These are phyloP conservation scores for Furnarius figulus DNA, from an alignment of 2,113 vertebrate species.

Conservation along the genomic window DNA sequence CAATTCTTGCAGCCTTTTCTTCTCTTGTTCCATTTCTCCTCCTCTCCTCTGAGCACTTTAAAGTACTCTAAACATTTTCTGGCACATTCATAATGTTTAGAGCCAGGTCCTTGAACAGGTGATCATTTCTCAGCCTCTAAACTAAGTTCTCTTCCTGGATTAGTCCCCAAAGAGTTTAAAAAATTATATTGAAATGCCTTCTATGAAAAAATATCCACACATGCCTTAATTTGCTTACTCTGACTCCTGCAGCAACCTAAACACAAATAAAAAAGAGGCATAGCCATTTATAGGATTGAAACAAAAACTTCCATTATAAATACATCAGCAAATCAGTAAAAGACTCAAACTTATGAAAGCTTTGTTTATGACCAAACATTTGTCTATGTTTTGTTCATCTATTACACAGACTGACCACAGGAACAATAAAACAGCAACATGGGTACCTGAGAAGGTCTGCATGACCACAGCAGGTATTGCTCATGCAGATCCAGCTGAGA, in stretches of 20 bases:
- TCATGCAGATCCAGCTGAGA: not conserved
- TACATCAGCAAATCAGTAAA: not conserved
- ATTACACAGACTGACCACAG: not conserved
- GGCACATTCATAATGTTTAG: not conserved
- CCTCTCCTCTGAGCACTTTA: not conserved
- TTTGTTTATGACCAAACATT: not conserved
- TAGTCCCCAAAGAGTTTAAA: not conserved
- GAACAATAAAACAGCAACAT: not conserved
- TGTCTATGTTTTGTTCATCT: not conserved
- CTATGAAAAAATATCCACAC: not conserved
- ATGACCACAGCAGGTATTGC: not conserved
- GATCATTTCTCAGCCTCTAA: not conserved
- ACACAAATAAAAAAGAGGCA: not conserved
- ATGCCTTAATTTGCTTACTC: not conserved
- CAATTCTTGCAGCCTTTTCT: not conserved
- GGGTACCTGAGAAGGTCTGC: not conserved
- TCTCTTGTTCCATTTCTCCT: not conserved
- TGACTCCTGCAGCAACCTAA: not conserved
- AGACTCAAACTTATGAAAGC: not conserved
- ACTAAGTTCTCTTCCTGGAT: not conserved
- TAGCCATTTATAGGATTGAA: not conserved
- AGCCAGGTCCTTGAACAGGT: not conserved
- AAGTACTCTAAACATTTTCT: not conserved
- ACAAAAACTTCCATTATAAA: not conserved
- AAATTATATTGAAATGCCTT: not conserved